Conservation (phyloP, 2,797 vertebrate species). For the Sebastolobus altivelis region DNA sequence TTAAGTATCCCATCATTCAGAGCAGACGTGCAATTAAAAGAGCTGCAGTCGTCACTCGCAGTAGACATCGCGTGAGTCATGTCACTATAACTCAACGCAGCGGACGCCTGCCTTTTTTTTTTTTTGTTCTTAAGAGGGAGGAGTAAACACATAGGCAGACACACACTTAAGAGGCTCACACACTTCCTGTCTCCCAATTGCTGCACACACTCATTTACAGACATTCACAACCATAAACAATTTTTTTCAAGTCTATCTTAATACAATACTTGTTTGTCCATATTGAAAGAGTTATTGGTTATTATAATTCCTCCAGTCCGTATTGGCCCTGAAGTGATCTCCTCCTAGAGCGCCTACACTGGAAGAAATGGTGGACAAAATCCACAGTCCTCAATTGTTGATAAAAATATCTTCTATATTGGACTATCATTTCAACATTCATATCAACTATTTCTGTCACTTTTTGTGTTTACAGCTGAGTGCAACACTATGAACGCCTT, state of each 20-base stretch:
- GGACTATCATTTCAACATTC: neutral
- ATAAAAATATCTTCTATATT: neutral
- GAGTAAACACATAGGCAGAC: slow-evolving; percentile 39
- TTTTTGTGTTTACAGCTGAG: neutral
- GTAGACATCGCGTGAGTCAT: slow-evolving; percentile 87
- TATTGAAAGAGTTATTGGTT: slow-evolving; percentile 16
- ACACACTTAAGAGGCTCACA: slow-evolving; percentile 9
- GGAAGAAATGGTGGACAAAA: neutral
- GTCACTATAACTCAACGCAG: slow-evolving; percentile 90
- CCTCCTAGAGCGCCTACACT: neutral
- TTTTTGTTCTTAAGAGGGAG: slow-evolving; percentile 46
- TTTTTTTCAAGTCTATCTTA: slow-evolving; percentile 3
- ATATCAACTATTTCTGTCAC: no score
- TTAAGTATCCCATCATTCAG: slow-evolving; percentile 98
- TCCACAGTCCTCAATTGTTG: neutral
- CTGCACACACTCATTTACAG: slow-evolving; percentile 36
- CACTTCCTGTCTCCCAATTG: slow-evolving; percentile 30
- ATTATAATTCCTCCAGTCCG: slow-evolving; percentile 11
- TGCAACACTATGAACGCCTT: neutral
- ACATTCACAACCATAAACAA: slow-evolving; percentile 24
- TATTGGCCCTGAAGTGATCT: slow-evolving; percentile 4
- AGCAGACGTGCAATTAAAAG: slow-evolving; percentile 95
- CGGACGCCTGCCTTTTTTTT: slow-evolving; percentile 45
- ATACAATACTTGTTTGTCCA: neutral
- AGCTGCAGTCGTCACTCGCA: slow-evolving; percentile 89